phyloP scores from a whole-genome alignment of 2,113 vertebrate genomes.

The Meriones unguiculatus region DNA sequence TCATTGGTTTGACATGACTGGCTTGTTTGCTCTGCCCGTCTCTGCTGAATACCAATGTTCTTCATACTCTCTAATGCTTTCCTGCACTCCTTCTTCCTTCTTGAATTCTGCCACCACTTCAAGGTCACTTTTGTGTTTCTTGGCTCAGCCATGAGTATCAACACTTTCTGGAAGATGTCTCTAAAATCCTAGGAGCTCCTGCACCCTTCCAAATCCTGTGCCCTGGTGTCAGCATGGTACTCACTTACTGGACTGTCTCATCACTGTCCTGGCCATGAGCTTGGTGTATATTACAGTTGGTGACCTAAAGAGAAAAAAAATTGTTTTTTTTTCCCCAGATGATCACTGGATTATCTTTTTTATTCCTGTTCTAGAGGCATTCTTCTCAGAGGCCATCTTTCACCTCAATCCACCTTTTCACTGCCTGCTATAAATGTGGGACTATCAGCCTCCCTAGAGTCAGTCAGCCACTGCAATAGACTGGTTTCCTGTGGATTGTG shows the following conservation, averaged over 20 bases:
- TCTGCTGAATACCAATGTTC: background rate
- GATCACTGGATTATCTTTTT: background rate
- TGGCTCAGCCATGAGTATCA: background rate
- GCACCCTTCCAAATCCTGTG: background rate
- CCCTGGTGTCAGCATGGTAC: background rate
- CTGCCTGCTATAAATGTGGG: background rate
- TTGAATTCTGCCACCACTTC: background rate
- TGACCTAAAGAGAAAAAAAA: background rate
- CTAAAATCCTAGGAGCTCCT: background rate
- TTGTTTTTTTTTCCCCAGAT: background rate
- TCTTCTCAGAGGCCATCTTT: background rate
- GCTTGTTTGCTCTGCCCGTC: background rate
- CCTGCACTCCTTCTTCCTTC: background rate
- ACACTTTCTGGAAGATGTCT: background rate
- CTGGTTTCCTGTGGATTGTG: background rate
- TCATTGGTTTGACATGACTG: background rate
- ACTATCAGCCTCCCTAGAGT: slow-evolving; percentile 1
- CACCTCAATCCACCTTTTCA: background rate
- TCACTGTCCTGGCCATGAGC: background rate
- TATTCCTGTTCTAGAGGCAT: background rate
- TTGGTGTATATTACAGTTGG: background rate
- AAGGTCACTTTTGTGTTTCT: background rate
- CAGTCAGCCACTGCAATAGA: background rate
- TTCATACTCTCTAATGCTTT: background rate
- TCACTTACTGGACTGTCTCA: background rate